Conservation (phyloP, 2,888 invertebrate genomes). For the Pollenia angustigena region DNA sequence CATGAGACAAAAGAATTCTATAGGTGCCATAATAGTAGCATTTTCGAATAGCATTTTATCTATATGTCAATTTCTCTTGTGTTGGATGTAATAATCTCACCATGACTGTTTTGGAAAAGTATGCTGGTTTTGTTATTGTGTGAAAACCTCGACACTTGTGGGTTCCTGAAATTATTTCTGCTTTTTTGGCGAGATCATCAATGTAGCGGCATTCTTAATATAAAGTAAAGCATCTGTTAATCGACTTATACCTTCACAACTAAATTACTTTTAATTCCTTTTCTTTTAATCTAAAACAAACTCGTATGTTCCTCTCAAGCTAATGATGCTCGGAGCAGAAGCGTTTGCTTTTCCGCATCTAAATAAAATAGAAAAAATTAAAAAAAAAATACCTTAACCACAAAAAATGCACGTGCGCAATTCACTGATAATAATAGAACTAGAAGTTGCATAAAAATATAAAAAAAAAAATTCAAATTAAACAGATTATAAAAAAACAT, state of each 20-base stretch:
- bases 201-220: too few relatives aligned
- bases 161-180: not conserved
- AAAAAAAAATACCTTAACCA: slow-evolving; percentile 48
- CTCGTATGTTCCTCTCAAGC: slow-evolving; percentile 38
- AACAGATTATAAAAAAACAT: slow-evolving; percentile 26
- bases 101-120: too few relatives aligned
- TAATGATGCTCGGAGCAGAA: slow-evolving; percentile 57
- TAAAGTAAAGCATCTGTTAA: not conserved
- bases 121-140: too few relatives aligned
- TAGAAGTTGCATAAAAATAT: slow-evolving; percentile 34
- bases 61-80: too few relatives aligned
- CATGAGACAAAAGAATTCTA: too few relatives aligned
- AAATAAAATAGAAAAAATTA: not conserved
- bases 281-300: not conserved
- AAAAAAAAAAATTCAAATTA: slow-evolving; percentile 37
- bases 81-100: too few relatives aligned
- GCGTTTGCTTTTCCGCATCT: slow-evolving; percentile 44
- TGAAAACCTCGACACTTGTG: too few relatives aligned
- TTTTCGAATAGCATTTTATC: too few relatives aligned
- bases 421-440: slow-evolving; percentile 65
- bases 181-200: not conserved
- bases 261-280: not conserved
- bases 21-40: too few relatives aligned
- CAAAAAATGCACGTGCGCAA: slow-evolving; percentile 69
- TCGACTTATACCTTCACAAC: not conserved